Evolutionary conservation across 1,140 invertebrate species (phyloP).

Genomic region (Conus ventricosus): DNA sequence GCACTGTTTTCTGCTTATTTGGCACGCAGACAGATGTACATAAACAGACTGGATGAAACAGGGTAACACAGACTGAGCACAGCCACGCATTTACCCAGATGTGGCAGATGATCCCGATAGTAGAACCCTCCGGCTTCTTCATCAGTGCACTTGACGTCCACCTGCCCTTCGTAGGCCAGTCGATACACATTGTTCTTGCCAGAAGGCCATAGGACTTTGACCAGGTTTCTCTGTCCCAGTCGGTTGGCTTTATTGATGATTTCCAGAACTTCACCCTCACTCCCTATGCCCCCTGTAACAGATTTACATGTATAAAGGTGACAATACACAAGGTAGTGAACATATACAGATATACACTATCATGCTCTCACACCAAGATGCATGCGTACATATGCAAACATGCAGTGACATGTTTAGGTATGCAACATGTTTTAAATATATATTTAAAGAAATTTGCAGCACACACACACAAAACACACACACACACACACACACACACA

Average conservation of each 20-base stretch:
- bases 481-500: too few relatives aligned
- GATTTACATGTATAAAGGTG: too few relatives aligned
- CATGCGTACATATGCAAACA: not conserved
- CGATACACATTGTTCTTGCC: slow-evolving; percentile 13
- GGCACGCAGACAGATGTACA: too few relatives aligned
- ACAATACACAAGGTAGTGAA: not conserved
- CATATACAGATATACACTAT: not conserved
- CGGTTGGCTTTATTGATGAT: not conserved
- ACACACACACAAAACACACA: too few relatives aligned
- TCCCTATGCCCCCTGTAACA: not conserved
- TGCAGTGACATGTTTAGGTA: not conserved
- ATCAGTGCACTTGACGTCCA: slow-evolving; percentile 22
- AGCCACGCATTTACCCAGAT: not conserved
- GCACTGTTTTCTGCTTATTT: too few relatives aligned
- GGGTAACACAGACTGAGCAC: too few relatives aligned
- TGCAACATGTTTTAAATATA: too few relatives aligned
- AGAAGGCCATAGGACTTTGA: not conserved
- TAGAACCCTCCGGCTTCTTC: slow-evolving; percentile 19
- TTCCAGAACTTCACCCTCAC: slow-evolving; percentile 9
- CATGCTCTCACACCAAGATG: not conserved
- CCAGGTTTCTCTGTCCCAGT: slow-evolving; percentile 5
- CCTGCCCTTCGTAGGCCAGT: slow-evolving; percentile 11
- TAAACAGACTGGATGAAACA: too few relatives aligned
- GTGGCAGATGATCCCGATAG: slow-evolving; percentile 14
- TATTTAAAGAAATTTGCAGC: too few relatives aligned